Evolutionary conservation across 2,888 invertebrate species (phyloP).

Genomic region (Trissolcus brochymenae): DNA sequence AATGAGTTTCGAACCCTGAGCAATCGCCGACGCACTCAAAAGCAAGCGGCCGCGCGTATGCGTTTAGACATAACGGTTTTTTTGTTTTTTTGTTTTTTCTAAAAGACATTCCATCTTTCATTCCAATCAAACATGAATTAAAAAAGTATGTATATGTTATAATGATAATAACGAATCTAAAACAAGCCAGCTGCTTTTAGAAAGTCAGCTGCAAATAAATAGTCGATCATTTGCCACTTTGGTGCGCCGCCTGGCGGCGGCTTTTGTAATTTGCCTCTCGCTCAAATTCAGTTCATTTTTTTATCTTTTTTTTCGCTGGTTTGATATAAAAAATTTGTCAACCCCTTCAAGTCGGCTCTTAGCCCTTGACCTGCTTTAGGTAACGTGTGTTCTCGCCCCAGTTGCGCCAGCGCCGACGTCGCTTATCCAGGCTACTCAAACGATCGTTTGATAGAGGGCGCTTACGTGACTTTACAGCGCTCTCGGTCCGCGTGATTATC

Average conservation of each 20-base stretch:
- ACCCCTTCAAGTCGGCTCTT: slow-evolving; percentile 40
- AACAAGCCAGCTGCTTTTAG: slow-evolving; percentile 15
- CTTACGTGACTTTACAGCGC: slow-evolving; percentile 40
- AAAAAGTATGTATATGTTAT: slow-evolving; percentile 12
- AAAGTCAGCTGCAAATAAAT: slow-evolving; percentile 37
- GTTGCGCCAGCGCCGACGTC: slow-evolving; percentile 69
- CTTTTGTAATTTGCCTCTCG: slow-evolving; percentile 26
- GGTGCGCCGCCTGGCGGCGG: slow-evolving; percentile 15
- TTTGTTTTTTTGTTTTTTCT: slow-evolving; percentile 1
- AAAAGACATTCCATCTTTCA: slow-evolving; percentile 10
- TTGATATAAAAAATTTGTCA: slow-evolving; percentile 30
- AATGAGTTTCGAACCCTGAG: slow-evolving; percentile 71
- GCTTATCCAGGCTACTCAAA: slow-evolving; percentile 58
- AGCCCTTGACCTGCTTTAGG: slow-evolving; percentile 73
- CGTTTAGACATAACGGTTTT: slow-evolving; percentile 17
- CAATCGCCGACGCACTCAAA: slow-evolving; percentile 60
- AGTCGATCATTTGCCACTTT: slow-evolving; percentile 42
- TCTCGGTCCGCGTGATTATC: slow-evolving; percentile 62
- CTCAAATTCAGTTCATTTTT: slow-evolving; percentile 15
- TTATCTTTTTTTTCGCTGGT: slow-evolving; percentile 12
- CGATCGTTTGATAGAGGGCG: slow-evolving; percentile 65
- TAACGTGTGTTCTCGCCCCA: slow-evolving; percentile 73
- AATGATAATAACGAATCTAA: slow-evolving; percentile 32
- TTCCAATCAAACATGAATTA: slow-evolving; percentile 24
- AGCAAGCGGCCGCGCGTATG: slow-evolving; percentile 16